phyloP scores from a whole-genome alignment of 2,888 invertebrate genomes.

The Rhimphoctona megacephalus region DNA sequence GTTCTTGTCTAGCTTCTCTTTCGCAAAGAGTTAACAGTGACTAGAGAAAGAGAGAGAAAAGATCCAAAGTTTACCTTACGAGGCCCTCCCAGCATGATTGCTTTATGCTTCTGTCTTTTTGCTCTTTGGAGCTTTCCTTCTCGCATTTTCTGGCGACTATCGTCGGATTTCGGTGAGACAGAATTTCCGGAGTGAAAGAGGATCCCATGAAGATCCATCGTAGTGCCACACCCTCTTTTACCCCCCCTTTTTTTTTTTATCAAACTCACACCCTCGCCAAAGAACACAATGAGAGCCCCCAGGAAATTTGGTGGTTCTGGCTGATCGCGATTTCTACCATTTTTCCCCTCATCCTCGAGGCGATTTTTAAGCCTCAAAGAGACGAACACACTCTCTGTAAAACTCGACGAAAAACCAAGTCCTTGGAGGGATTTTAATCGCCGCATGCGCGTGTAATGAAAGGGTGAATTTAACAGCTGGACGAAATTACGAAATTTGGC shows the following conservation, averaged over 20 bases:
- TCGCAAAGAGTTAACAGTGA: too few species aligned
- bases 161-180: conserved; percentile 40
- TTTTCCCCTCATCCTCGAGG: conserved; percentile 1
- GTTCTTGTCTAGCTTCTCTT: too few species aligned
- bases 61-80: conserved; percentile 55
- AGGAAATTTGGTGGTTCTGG: neutral
- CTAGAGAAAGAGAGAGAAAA: neutral
- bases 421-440: conserved; percentile 20
- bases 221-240: neutral
- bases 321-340: conserved; percentile 29
- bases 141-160: conserved; percentile 37
- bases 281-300: neutral
- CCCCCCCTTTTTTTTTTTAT: neutral
- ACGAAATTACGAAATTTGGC: neutral
- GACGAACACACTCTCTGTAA: neutral
- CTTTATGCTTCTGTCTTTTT: conserved; percentile 46
- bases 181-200: conserved; percentile 31
- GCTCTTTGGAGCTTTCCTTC: neutral
- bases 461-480: neutral
- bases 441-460: neutral
- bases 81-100: conserved; percentile 48
- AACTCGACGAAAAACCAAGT: conserved; percentile 13
- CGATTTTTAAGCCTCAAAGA: conserved; percentile 33
- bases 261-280: neutral
- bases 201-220: neutral